phyloP scores from a whole-genome alignment of 2,888 invertebrate species.

The Rutpela maculata region DNA sequence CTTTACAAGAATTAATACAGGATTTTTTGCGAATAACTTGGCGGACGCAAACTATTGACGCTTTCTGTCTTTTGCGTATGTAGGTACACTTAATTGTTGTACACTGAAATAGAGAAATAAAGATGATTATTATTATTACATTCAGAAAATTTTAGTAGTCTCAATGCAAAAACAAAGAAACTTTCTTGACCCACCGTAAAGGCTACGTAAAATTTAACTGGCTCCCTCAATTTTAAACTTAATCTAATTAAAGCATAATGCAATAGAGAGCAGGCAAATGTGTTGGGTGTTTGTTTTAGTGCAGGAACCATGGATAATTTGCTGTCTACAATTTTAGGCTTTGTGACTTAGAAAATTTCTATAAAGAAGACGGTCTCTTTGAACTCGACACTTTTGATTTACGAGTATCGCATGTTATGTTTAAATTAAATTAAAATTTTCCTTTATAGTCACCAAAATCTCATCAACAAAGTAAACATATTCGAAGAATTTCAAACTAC shows the following conservation, averaged over 20 bases:
- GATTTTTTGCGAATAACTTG: no score
- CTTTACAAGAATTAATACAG: no score
- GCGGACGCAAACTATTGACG: no score
- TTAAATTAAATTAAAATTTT: slow-evolving; percentile 53
- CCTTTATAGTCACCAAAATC: slow-evolving; percentile 40
- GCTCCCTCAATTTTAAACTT: background rate
- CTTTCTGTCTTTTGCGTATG: no score
- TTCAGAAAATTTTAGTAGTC: no score
- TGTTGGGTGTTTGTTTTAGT: slow-evolving; percentile 58
- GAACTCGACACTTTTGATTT: slow-evolving; percentile 65
- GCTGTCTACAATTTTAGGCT: slow-evolving; percentile 67
- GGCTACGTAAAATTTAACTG: no score
- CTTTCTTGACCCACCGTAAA: no score
- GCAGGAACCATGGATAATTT: slow-evolving; percentile 68
- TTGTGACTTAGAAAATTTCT: slow-evolving; percentile 66
- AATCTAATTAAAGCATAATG: slow-evolving; percentile 10
- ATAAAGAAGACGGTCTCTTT: slow-evolving; percentile 59
- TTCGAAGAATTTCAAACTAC: background rate
- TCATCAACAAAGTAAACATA: slow-evolving; percentile 22
- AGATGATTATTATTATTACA: no score
- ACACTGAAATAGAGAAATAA: no score
- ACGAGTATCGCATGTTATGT: slow-evolving; percentile 57
- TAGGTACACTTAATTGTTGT: no score
- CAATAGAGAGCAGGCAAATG: slow-evolving; percentile 12
- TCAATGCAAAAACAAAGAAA: no score